phyloP scores from a whole-genome alignment of 2,888 invertebrate genomes.

The Tridacna crocea region DNA sequence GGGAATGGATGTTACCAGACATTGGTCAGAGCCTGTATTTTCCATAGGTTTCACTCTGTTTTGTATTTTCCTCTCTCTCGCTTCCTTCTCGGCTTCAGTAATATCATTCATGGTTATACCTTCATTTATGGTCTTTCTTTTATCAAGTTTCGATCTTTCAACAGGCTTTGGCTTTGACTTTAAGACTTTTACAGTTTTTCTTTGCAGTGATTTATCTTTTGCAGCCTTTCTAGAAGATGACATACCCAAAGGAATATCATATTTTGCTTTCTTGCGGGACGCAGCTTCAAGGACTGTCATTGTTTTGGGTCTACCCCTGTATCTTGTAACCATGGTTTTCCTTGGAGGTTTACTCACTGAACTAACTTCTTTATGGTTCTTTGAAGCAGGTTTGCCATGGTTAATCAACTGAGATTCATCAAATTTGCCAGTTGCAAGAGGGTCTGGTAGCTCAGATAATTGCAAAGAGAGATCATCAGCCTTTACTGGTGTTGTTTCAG shows the following conservation, averaged over 20 bases:
- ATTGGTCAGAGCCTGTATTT: background rate
- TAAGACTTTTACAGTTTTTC: background rate
- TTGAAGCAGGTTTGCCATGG: background rate
- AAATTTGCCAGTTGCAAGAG: slow-evolving; percentile 50
- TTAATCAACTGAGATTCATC: slow-evolving; percentile 54
- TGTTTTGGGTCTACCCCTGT: slow-evolving; percentile 35
- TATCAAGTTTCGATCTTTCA: no score
- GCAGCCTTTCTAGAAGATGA: no score
- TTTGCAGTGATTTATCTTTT: slow-evolving; percentile 11
- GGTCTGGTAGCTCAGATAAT: slow-evolving; percentile 46
- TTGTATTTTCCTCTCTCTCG: background rate
- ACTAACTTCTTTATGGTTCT: background rate
- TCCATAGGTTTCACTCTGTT: background rate
- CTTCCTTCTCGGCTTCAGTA: background rate
- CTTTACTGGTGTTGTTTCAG: background rate
- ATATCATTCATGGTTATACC: background rate
- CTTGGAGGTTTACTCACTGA: background rate
- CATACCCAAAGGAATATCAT: slow-evolving; percentile 25
- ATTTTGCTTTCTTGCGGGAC: slow-evolving; percentile 46
- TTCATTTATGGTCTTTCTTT: background rate
- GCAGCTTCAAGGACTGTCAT: slow-evolving; percentile 52
- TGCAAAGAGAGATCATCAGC: background rate
- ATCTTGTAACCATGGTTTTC: slow-evolving; percentile 39
- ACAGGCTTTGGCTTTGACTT: slow-evolving; percentile 7
- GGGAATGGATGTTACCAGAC: background rate